phyloP scores from a whole-genome alignment of 2,113 vertebrate genomes.

The Oreochromis niloticus region DNA sequence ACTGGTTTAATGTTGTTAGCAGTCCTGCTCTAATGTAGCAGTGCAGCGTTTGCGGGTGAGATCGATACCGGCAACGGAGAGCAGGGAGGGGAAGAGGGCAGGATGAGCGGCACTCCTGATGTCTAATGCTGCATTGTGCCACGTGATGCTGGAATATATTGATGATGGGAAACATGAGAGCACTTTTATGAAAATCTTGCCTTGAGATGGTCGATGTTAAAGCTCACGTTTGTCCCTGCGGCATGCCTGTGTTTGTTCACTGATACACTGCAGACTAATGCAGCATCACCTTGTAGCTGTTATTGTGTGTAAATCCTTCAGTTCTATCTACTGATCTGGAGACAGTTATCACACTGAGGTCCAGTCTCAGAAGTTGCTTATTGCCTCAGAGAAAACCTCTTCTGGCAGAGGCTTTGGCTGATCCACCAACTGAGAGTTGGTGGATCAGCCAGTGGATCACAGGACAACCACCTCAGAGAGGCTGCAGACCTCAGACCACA shows the following conservation, averaged over 20 bases:
- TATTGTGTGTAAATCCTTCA: not conserved
- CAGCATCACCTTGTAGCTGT: not conserved
- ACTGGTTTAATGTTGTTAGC: slow-evolving; percentile 31
- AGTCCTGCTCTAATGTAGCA: slow-evolving; percentile 30
- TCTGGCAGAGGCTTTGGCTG: not conserved
- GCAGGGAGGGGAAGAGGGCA: slow-evolving; percentile 32
- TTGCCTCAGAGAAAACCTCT: not conserved
- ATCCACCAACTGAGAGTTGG: not conserved
- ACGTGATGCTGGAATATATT: not conserved
- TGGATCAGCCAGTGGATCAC: not conserved
- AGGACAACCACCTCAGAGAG: not conserved
- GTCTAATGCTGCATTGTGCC: slow-evolving; percentile 28
- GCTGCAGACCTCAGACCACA: not conserved
- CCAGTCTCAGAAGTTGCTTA: not conserved
- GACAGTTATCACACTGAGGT: not conserved
- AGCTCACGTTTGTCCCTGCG: not conserved
- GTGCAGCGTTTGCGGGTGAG: slow-evolving; percentile 7
- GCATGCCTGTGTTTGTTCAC: not conserved
- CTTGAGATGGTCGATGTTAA: slow-evolving; percentile 11
- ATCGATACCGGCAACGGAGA: slow-evolving; percentile 38
- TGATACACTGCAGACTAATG: not conserved
- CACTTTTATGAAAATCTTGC: slow-evolving; percentile 28
- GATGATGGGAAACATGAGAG: slow-evolving; percentile 48
- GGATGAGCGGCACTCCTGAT: not conserved
- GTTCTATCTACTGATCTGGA: not conserved